Base-by-base conservation (phyloP, 2,888 invertebrate species). In the Neuroscelio doddi region DNA sequence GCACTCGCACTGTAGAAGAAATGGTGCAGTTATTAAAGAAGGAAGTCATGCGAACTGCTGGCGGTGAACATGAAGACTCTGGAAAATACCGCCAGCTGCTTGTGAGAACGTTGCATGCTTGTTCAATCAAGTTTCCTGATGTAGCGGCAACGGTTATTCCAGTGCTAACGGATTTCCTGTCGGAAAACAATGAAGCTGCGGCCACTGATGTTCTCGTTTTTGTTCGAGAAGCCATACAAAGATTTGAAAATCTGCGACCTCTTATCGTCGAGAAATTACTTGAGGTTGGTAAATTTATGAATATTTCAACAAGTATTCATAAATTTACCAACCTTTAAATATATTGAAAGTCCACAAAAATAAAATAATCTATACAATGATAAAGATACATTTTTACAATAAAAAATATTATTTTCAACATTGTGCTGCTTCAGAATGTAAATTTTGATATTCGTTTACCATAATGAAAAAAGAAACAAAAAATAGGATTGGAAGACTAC, bases 121-220 rank as follows among this genome's bases (percentile, higher is more conserved):
- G 96, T 79, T 95, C 95, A 51, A 93, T 97, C 74, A 96, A 96
- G 87, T 97, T 96, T 87, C 96, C 98, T 0, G 97, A 98, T 85
- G 97, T 98, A 52, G 97, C 97, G 7, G 91, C 91, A 47, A 91
- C 92, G 61, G 96, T 98, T 46, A 96, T 98, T 70, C 98, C 98
- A 14, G 96, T 97, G 39, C 86, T 99, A 73, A 91, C 96, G 76
- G 98, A 98, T 84, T 94, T 98, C 86, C 87, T 98, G 24, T 93
- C 93, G 0, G 96, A 96, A 80, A 93, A 91, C 53, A 92, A 93
- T 82, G 95, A 96, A 84, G 86, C 93, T 51, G 98, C 97, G 16
- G 97, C 99, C 0, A 89, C 91, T 0, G 98, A 98, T 86, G 98
- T 99, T 9, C 87, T 99, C 66, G 90, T 96, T 55, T 98, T 99